Base-by-base conservation (phyloP, 1,140 invertebrate species). In the Fopius arisanus region DNA sequence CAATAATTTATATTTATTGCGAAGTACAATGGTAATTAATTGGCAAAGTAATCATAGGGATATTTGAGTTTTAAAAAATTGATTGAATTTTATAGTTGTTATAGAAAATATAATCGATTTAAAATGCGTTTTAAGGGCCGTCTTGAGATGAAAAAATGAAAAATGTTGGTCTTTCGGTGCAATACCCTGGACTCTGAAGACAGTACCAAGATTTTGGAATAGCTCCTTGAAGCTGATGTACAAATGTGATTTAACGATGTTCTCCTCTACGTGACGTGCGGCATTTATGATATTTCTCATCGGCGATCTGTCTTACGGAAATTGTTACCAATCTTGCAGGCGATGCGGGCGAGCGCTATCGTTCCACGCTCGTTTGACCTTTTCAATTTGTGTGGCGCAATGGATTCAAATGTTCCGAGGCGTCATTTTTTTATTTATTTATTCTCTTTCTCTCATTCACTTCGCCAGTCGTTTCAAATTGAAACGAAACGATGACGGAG, bases 331-430 rank as follows among this genome's bases (percentile, higher is more conserved):
- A 73, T 73, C 71, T 73, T 73, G 29, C 21, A 59, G 54, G 31
- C 28, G 71, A 73, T 73, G 71, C 65, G 71, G 71, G 71, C 65
- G 54, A 73, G 66, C 37, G 41, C 71, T 73, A 73, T 73, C 71
- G 71, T 73, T 73, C 71, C 71, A 73, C 71, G 71, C 62, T 73
- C 71, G 71, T 73, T 73, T 73, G 71, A 73, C 71, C 71, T 73
- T 73, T 73, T 73, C 65, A 73, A 73, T 73, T 73, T 73, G 71
- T 65, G 71, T 73, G 71, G 71, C 71, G 71, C 71, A 73, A 73
- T 73, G 63, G 71, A 73, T 73, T 73, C 65, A 73, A 73, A 73
- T 73, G 65, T 73, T 67, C 54, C 48, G 66, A 73, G 33, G 41
- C 71, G 41, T 67, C 29, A 54, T 31, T 73, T 73, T 31, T 73